Percentiles rank a stretch among this genome's conserved stretches.
These are phyloP conservation scores for Aptenodytes forsteri DNA, from an alignment of 2,113 vertebrate genomes.

Conservation along the genomic window DNA sequence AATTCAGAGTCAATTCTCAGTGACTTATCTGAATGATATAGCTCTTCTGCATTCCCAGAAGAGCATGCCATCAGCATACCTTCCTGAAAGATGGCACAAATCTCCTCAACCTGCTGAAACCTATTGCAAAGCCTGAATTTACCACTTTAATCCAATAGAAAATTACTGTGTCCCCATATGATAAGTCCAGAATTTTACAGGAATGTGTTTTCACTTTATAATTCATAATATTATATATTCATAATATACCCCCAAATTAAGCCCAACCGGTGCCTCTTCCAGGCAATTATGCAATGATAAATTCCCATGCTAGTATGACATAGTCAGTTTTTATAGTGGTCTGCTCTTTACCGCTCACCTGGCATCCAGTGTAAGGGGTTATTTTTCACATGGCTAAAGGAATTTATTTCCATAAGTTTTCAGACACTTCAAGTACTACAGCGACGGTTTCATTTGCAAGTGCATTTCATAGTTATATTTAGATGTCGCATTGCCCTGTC, in stretches of 20 bases:
- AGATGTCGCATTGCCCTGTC: not conserved
- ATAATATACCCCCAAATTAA: not conserved
- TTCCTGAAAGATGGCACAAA: not conserved
- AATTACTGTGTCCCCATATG: not conserved
- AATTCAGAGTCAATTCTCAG: not conserved
- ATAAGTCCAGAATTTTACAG: not conserved
- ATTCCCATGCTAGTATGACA: not conserved
- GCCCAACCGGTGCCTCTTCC: not conserved
- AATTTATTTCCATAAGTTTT: not conserved
- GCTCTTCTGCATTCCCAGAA: not conserved
- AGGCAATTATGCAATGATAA: not conserved
- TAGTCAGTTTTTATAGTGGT: not conserved
- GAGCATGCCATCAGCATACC: not conserved
- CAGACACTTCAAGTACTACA: not conserved
- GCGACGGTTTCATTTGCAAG: not conserved
- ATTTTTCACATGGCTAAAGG: not conserved
- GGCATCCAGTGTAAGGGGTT: not conserved
- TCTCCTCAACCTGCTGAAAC: not conserved
- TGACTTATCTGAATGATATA: not conserved
- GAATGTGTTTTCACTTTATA: not conserved
- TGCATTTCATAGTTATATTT: not conserved
- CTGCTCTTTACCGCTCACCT: not conserved
- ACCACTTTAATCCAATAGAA: not conserved
- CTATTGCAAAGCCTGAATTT: not conserved
- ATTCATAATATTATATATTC: not conserved